Evolutionary conservation across 2,797 vertebrate genomes (phyloP).

Genomic region (Danio albolineatus): DNA sequence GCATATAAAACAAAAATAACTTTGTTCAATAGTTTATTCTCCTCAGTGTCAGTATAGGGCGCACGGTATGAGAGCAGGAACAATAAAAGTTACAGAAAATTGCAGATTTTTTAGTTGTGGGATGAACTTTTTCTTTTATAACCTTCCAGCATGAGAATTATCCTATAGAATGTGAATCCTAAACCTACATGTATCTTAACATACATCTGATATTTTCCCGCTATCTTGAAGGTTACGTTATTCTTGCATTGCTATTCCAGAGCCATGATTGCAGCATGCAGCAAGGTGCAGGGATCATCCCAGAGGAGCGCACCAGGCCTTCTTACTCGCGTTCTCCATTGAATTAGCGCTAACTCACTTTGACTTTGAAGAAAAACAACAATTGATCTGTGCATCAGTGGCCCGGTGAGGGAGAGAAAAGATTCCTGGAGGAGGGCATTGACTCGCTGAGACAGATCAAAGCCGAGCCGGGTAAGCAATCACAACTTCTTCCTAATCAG

Average conservation of each 20-base stretch:
- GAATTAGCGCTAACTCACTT: slow-evolving; percentile 60
- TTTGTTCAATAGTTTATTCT: no score
- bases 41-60: no score
- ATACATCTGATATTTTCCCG: neutral
- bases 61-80: neutral
- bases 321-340: slow-evolving; percentile 64
- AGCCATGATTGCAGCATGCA: slow-evolving; percentile 54
- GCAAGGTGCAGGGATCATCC: slow-evolving; percentile 49
- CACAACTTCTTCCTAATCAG: slow-evolving; percentile 46
- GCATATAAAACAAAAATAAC: no score
- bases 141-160: neutral
- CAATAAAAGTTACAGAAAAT: neutral
- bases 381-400: slow-evolving; percentile 58
- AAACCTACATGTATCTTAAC: neutral
- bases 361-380: slow-evolving; percentile 59
- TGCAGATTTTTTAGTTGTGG: neutral
- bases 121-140: neutral
- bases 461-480: slow-evolving; percentile 52
- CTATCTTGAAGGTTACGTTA: slow-evolving; percentile 26
- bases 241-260: slow-evolving; percentile 53
- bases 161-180: neutral
- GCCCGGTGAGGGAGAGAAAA: slow-evolving; percentile 41
- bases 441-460: slow-evolving; percentile 58
- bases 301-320: slow-evolving; percentile 46
- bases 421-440: slow-evolving; percentile 53